Conservation (phyloP, 2,888 invertebrate genomes). For the Lasioglossum leucozonium region DNA sequence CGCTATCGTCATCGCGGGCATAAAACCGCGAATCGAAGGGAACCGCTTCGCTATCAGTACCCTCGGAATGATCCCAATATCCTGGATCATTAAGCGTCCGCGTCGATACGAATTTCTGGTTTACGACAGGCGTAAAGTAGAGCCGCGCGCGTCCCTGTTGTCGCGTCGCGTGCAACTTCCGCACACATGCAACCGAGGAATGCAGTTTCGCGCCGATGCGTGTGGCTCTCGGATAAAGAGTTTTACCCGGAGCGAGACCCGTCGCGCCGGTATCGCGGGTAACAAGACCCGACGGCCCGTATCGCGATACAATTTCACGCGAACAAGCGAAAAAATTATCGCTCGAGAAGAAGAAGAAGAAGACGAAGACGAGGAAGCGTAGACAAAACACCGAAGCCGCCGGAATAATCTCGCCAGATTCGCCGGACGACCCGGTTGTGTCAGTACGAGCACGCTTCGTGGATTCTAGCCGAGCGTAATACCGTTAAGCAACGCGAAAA, state of each 20-base stretch:
- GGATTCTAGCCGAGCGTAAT: conserved; percentile 53
- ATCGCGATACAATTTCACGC: conserved; percentile 54
- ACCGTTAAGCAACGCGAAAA: conserved; percentile 57
- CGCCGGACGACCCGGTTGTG: conserved; percentile 64
- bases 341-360: neutral
- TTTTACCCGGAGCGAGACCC: conserved; percentile 37
- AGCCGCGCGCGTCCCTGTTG: conserved; percentile 28
- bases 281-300: conserved; percentile 58
- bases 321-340: conserved; percentile 27
- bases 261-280: conserved; percentile 40
- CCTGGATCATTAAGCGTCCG: conserved; percentile 32
- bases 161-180: conserved; percentile 30
- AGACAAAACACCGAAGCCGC: neutral
- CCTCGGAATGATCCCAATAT: conserved; percentile 40
- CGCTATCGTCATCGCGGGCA: neutral
- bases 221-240: conserved; percentile 55
- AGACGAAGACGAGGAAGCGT: neutral
- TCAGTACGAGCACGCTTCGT: conserved; percentile 56
- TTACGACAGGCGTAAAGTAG: conserved; percentile 69
- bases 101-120: conserved; percentile 68
- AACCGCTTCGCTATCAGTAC: conserved; percentile 27
- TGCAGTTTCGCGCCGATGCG: conserved; percentile 66
- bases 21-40: neutral
- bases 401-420: neutral
- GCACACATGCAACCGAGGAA: conserved; percentile 51